Conservation (phyloP, 2,888 invertebrate species). For the Scaptomyza tumidula region DNA sequence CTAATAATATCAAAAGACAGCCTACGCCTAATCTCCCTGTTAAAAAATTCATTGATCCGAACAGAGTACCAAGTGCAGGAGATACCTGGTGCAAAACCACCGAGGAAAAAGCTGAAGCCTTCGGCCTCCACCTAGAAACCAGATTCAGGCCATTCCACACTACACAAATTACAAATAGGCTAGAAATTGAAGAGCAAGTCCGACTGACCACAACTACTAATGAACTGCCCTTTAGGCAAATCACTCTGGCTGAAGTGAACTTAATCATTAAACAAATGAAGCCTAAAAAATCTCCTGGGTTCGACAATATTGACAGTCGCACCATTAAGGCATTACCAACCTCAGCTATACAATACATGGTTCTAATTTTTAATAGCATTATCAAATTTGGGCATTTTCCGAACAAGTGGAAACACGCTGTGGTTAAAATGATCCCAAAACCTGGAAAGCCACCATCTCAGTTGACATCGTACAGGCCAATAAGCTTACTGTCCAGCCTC, state of each 20-base stretch:
- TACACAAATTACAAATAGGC: too few relatives aligned
- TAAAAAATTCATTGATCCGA: too few relatives aligned
- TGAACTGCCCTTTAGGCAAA: neutral
- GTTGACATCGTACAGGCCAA: neutral
- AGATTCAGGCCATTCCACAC: neutral
- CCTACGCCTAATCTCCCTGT: too few relatives aligned
- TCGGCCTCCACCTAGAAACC: too few relatives aligned
- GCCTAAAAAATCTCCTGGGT: neutral
- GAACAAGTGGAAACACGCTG: neutral
- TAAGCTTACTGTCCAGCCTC: neutral
- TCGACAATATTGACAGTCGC: neutral
- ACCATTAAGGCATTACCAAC: neutral
- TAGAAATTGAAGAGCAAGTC: neutral
- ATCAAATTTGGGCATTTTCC: neutral
- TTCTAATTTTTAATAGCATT: neutral
- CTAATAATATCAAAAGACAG: too few relatives aligned
- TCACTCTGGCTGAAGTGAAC: neutral
- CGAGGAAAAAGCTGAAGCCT: too few relatives aligned
- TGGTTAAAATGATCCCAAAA: neutral
- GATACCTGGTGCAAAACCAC: too few relatives aligned
- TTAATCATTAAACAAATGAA: neutral
- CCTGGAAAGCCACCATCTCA: neutral
- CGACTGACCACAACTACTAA: neutral
- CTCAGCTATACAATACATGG: neutral
- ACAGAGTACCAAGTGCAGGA: too few relatives aligned